Base-by-base conservation (phyloP, 2,888 invertebrate species). In the Apomyelois bistriatella region DNA sequence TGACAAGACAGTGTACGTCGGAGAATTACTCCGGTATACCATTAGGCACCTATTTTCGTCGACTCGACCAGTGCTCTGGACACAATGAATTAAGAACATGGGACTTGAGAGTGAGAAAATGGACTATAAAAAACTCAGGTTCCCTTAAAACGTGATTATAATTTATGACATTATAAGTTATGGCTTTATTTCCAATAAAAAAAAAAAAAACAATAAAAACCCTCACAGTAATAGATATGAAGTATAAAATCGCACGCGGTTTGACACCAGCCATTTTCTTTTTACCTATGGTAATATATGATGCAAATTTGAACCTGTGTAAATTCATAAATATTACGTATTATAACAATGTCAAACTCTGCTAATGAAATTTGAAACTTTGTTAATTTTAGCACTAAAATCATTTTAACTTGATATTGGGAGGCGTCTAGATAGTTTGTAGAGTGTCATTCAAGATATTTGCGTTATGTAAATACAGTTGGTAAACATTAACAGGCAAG, bases 351-450 rank as follows among this genome's bases (percentile, higher is more conserved):
- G 13, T 38, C 13, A 13, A 38, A 13, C 37, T 6, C 12, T 10
- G 15, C 40, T 16, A 16, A 40, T 40, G 15, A 16, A 40, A 40
- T 40, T 40, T 4, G 10, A 15, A 43, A n/a, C 36, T 43, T 51
- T 36, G 22, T 15, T 42, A 28, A 42, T 42, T 42, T 42, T 22
- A 22, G 22, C n/a, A 22, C 28, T 30, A 43, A 43, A 13, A 43
- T 16, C 15, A 40, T 38, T 17, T 36, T 54, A 58, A 65, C 66
- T 69, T 70, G 68, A 72, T 72, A 43, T 43, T 30, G 13, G 12
- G 28, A n/a, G 12, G 12, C 12, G 43, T 43, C 43, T 43, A 43
- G 43, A 69, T 70, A 66, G 62, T 62, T 62, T 40, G 15, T 12
- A 13, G 13, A 16, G 9, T 40, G 16, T 16, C 40, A 51, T 42